phyloP scores from a whole-genome alignment of 1,140 invertebrate species.

The Pogonomyrmex californicus region DNA sequence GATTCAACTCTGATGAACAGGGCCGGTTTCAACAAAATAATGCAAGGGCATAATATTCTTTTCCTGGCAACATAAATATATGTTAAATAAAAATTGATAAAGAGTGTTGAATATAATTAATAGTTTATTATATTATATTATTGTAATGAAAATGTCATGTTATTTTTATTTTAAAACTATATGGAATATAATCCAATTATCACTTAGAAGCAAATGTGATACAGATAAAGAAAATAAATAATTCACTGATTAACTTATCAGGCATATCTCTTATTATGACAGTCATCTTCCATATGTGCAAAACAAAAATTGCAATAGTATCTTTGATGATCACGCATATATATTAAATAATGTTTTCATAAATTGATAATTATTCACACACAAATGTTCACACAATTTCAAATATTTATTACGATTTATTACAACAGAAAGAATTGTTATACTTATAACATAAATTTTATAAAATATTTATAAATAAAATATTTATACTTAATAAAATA shows the following conservation, averaged over 20 bases:
- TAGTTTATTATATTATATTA: not conserved
- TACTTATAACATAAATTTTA: no score
- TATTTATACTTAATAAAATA: slow-evolving; percentile 11
- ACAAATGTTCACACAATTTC: not conserved
- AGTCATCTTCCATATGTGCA: not conserved
- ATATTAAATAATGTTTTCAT: not conserved
- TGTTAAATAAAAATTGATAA: no score
- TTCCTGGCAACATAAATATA: not conserved
- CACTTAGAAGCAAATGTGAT: not conserved
- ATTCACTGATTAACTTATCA: not conserved
- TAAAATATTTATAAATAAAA: not conserved
- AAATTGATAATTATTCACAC: not conserved
- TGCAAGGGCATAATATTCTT: not conserved
- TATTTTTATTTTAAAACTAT: not conserved
- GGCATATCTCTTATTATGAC: not conserved
- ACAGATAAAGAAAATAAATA: slow-evolving; percentile 8
- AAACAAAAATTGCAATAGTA: not conserved
- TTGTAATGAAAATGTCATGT: not conserved
- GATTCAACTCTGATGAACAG: not conserved
- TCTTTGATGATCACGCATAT: not conserved
- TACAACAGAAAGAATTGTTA: slow-evolving; percentile 38
- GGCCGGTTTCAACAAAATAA: not conserved
- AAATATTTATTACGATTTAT: not conserved
- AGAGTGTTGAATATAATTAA: not conserved
- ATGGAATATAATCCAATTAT: not conserved